These are phyloP conservation scores for Rhizoglyphus robini DNA, from an alignment of 1,140 invertebrate species.

Conservation along the genomic window DNA sequence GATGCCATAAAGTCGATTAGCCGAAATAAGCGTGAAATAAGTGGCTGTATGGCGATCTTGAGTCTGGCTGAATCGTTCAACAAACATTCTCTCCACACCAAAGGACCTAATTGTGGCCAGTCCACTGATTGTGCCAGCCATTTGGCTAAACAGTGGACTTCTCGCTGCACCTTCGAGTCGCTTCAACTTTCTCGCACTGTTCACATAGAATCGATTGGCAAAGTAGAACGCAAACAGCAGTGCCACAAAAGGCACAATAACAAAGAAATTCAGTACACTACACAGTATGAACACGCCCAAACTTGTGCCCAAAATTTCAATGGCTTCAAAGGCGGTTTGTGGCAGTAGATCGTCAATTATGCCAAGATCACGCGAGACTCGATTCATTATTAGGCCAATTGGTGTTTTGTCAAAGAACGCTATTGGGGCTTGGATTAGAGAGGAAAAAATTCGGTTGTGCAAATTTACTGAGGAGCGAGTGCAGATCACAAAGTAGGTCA, in stretches of 20 bases:
- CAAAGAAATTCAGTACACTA: neutral
- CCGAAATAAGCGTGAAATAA: constrained; percentile 56
- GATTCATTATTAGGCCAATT: constrained; percentile 27
- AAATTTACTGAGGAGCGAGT: constrained; percentile 60
- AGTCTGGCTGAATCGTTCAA: constrained; percentile 42
- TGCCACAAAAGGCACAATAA: constrained; percentile 42
- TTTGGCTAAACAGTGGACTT: constrained; percentile 41
- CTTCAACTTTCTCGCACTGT: constrained; percentile 70
- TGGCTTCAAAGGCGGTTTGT: constrained; percentile 51
- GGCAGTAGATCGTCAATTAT: constrained; percentile 24
- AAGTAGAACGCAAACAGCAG: constrained; percentile 55
- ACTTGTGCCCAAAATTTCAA: constrained; percentile 32
- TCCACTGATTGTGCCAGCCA: constrained; percentile 39
- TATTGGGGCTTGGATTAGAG: constrained; percentile 64
- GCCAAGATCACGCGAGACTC: constrained; percentile 22
- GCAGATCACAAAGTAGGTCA: constrained; percentile 59
- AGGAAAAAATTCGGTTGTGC: constrained; percentile 69
- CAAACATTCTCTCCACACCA: constrained; percentile 43
- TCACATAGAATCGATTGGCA: constrained; percentile 59
- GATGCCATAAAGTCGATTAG: constrained; percentile 66
- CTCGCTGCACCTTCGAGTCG: constrained; percentile 42
- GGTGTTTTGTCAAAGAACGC: constrained; percentile 78
- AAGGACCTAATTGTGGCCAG: constrained; percentile 40
- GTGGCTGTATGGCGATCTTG: constrained; percentile 53
- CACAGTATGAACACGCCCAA: constrained; percentile 11